Evolutionary conservation across 2,113 vertebrate genomes (phyloP).

Genomic region (Petaurus breviceps): DNA sequence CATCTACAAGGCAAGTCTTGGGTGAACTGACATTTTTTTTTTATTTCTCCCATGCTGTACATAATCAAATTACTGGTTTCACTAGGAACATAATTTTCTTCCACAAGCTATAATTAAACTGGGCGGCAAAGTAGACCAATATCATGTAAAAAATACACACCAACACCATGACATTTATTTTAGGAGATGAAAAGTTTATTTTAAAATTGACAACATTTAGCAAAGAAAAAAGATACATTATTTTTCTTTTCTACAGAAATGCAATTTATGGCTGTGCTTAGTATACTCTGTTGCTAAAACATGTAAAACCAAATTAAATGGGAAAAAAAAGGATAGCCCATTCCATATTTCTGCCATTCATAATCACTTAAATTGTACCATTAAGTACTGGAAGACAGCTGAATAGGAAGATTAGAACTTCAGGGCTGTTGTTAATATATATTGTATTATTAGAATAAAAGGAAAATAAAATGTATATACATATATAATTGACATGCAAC

Average conservation of each 20-base stretch:
- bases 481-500: conserved; percentile 79
- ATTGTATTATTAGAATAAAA: conserved; percentile 64
- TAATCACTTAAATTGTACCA: conserved; percentile 76
- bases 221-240: conserved; percentile 79
- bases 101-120: conserved; percentile 38
- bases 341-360: conserved; percentile 75
- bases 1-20: not conserved
- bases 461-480: conserved; percentile 70
- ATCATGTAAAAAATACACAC: conserved; percentile 52
- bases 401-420: conserved; percentile 76
- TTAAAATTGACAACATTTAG: conserved; percentile 83
- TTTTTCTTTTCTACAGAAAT: conserved; percentile 83
- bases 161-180: conserved; percentile 63
- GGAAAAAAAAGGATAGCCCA: conserved; percentile 70
- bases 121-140: not conserved
- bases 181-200: conserved; percentile 85
- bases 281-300: conserved; percentile 77
- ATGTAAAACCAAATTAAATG: conserved; percentile 81
- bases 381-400: conserved; percentile 80
- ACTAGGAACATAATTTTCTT: not conserved
- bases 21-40: conserved; percentile 14
- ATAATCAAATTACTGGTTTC: conserved; percentile 29
- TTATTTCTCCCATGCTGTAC: conserved; percentile 21
- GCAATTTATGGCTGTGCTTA: conserved; percentile 83
- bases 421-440: conserved; percentile 61